A percentile compares a stretch with the other conserved stretches of the same genome.
phyloP scores from a whole-genome alignment of 2,888 invertebrate genomes.

The Drosophila meridionalis region DNA sequence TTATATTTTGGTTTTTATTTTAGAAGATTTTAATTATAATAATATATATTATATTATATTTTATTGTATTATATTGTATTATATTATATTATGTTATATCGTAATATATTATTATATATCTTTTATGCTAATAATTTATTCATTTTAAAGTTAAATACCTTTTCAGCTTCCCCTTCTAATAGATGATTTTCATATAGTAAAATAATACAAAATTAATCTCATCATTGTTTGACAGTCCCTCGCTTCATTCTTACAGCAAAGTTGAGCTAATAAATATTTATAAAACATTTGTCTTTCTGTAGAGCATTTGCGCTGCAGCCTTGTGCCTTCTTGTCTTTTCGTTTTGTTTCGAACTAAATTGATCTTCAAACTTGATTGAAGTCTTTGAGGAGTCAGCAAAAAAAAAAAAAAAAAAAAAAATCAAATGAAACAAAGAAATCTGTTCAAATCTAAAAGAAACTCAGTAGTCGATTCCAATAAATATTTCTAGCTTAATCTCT shows the following conservation, averaged over 20 bases:
- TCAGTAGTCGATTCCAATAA: background rate
- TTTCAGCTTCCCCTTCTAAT: background rate
- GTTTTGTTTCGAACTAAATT: background rate
- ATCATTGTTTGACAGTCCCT: background rate
- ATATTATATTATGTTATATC: background rate
- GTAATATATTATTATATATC: too few species aligned
- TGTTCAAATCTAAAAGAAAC: background rate
- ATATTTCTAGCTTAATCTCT: background rate
- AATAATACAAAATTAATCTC: background rate
- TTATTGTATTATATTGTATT: too few species aligned
- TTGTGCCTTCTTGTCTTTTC: constrained; percentile 13
- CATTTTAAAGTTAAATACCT: background rate
- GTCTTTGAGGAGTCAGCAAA: background rate
- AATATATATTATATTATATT: background rate
- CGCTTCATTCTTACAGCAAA: background rate
- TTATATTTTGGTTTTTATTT: background rate
- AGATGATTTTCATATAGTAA: background rate
- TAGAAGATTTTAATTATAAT: too few species aligned
- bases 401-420: background rate
- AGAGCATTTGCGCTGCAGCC: constrained; percentile 25
- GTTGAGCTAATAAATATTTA: background rate
- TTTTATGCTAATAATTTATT: background rate
- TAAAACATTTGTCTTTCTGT: background rate
- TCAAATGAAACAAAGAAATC: background rate
- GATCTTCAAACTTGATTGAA: constrained; percentile 1